Evolutionary conservation across 2,113 vertebrate species (phyloP).

Genomic region (Sardina pilchardus): DNA sequence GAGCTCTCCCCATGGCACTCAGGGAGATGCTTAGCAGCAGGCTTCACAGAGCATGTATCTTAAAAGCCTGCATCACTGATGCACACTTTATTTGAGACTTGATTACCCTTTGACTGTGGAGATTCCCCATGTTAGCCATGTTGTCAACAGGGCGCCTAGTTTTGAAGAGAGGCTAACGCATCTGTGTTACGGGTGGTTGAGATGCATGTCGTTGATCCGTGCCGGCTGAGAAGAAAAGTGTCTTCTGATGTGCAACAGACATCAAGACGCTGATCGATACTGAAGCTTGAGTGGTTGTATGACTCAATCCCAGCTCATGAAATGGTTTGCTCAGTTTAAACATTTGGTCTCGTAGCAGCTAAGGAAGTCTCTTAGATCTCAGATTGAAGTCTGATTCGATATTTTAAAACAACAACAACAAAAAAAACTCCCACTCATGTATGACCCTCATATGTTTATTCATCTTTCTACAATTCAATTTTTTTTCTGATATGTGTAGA

Average conservation of each 20-base stretch:
- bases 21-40: conserved; percentile 67
- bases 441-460: conserved; percentile 9
- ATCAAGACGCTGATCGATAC: conserved; percentile 66
- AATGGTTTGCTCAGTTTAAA: conserved; percentile 49
- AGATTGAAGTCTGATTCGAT: background rate
- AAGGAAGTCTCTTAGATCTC: background rate
- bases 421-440: conserved; percentile 11
- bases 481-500: background rate
- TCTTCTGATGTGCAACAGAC: conserved; percentile 62
- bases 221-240: conserved; percentile 46
- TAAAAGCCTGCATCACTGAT: conserved; percentile 67
- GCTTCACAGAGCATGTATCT: conserved; percentile 53
- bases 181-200: conserved; percentile 64
- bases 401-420: conserved; percentile 35
- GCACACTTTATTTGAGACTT: conserved; percentile 71
- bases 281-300: conserved; percentile 30
- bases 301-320: conserved; percentile 63
- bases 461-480: background rate
- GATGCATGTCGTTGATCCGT: conserved; percentile 50
- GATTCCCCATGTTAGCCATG: conserved; percentile 68
- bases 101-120: conserved; percentile 72
- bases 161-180: conserved; percentile 74
- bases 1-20: conserved; percentile 57
- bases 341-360: background rate
- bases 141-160: conserved; percentile 58